Percentiles rank a stretch among this genome's conserved stretches.
Evolutionary conservation across 2,888 invertebrate species (phyloP).

Genomic region (Netelia inedita): DNA sequence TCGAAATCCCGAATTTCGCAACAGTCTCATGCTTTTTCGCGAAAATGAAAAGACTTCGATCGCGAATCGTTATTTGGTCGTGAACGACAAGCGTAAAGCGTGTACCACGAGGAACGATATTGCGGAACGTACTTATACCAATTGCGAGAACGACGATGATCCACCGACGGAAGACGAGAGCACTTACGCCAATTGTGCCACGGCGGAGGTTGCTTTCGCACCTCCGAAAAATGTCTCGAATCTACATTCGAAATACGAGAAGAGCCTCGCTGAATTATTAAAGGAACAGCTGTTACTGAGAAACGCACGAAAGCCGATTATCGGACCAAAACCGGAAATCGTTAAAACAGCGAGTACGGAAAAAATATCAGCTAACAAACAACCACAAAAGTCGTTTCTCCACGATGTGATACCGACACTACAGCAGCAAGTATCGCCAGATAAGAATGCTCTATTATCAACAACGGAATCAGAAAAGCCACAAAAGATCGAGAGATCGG

Average conservation of each 20-base stretch:
- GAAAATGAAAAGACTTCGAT: conserved; percentile 69
- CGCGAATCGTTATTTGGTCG: conserved; percentile 3
- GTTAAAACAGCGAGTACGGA: conserved; percentile 47
- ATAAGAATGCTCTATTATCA: conserved; percentile 46
- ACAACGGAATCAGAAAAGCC: conserved; percentile 51
- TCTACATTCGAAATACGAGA: conserved; percentile 71
- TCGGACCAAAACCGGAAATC: conserved; percentile 72
- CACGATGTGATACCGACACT: conserved; percentile 68
- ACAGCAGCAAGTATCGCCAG: conserved; percentile 45
- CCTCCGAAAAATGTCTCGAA: conserved; percentile 70
- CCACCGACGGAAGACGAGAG: conserved; percentile 59
- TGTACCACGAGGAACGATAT: conserved; percentile 44
- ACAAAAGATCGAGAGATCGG: conserved; percentile 54
- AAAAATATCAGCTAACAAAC: conserved; percentile 37
- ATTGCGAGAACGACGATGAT: conserved; percentile 71
- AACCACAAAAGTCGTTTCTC: conserved; percentile 78
- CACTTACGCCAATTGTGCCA: conserved; percentile 72
- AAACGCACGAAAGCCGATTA: conserved; percentile 70
- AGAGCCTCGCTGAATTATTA: conserved; percentile 76
- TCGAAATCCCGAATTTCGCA: conserved; percentile 70
- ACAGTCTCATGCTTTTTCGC: conserved; percentile 73
- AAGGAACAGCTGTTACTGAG: conserved; percentile 77
- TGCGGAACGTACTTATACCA: conserved; percentile 79
- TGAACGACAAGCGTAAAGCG: background rate
- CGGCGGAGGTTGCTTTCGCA: conserved; percentile 60